phyloP scores from a whole-genome alignment of 2,797 vertebrate genomes.

The Nyctalus aviator region DNA sequence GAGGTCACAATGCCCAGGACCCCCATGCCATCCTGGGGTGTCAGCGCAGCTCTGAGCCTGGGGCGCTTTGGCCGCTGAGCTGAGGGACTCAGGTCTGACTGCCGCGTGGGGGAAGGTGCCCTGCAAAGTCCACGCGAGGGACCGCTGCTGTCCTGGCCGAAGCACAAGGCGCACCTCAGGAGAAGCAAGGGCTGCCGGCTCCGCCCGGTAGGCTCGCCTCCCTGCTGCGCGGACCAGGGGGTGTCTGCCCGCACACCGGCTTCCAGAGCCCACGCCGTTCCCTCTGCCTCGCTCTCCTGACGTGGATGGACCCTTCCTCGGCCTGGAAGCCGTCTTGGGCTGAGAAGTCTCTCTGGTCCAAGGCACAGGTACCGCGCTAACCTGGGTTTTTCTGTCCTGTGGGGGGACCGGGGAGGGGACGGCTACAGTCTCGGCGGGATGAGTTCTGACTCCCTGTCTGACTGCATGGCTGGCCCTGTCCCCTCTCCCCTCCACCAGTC shows the following conservation, averaged over 20 bases:
- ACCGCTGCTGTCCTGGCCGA: rapidly evolving
- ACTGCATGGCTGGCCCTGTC: background rate
- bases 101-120: background rate
- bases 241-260: rapidly evolving
- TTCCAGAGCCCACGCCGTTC: background rate
- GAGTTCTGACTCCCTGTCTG: background rate
- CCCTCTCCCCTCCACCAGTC: background rate
- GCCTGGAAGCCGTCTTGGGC: background rate
- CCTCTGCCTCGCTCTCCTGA: background rate
- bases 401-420: too few species aligned
- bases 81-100: background rate
- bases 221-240: rapidly evolving
- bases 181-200: background rate
- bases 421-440: rapidly evolving
- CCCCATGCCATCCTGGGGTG: background rate
- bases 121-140: background rate
- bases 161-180: rapidly evolving
- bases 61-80: background rate
- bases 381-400: background rate
- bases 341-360: background rate
- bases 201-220: background rate
- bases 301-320: rapidly evolving
- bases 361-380: rapidly evolving
- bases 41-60: background rate
- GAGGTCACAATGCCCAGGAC: conserved; percentile 78